Conservation (phyloP, 2,113 vertebrate species). For the Anser brachyrhynchus region DNA sequence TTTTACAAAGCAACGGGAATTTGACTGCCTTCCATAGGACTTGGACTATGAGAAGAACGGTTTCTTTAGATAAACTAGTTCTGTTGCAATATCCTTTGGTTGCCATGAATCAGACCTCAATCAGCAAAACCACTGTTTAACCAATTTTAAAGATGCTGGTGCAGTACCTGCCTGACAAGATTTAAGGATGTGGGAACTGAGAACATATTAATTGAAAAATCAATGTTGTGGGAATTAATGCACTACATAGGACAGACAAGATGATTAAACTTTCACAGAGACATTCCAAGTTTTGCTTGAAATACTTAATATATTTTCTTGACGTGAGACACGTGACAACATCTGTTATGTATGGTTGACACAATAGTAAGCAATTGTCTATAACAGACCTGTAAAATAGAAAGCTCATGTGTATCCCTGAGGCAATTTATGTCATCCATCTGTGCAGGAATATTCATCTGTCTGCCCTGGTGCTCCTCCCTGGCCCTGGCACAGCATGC, state of each 20-base stretch:
- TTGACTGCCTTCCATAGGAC: not conserved
- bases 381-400: not conserved
- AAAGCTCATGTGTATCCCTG: not conserved
- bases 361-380: not conserved
- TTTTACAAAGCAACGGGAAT: not conserved
- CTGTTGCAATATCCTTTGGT: not conserved
- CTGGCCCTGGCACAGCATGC: not conserved
- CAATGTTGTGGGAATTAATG: not conserved
- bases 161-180: not conserved
- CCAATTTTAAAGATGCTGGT: not conserved
- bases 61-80: not conserved
- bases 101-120: not conserved
- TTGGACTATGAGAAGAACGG: not conserved
- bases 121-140: not conserved
- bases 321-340: not conserved
- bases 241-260: not conserved
- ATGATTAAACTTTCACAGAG: not conserved
- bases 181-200: not conserved
- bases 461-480: not conserved
- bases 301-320: not conserved
- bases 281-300: not conserved
- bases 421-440: not conserved
- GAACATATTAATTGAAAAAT: not conserved
- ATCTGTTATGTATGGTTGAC: not conserved
- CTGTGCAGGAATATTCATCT: not conserved